Evolutionary conservation across 2,113 vertebrate species (phyloP).

Genomic region (Albula glossodonta): DNA sequence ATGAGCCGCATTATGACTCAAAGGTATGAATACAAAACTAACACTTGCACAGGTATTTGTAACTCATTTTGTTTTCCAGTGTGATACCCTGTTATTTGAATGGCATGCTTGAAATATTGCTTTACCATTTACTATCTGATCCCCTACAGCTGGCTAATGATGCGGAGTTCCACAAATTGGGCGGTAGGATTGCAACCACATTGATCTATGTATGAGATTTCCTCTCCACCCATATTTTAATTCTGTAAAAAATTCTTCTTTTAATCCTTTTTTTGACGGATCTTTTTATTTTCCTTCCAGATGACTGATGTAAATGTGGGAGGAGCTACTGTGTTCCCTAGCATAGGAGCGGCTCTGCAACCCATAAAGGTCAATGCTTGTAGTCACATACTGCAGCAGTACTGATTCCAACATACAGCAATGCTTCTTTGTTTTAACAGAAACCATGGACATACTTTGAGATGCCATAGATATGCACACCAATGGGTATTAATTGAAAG

Average conservation of each 20-base stretch:
- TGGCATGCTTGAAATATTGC: background rate
- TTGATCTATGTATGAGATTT: conserved; percentile 46
- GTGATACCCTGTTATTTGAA: background rate
- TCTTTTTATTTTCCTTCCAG: conserved; percentile 49
- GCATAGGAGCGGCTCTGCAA: conserved; percentile 79
- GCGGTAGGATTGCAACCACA: conserved; percentile 47
- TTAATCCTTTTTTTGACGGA: background rate
- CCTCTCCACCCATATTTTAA: background rate
- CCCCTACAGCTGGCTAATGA: conserved; percentile 32
- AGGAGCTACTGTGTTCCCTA: conserved; percentile 83
- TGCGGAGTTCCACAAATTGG: conserved; percentile 19
- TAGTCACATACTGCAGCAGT: background rate
- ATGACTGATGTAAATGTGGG: conserved; percentile 86
- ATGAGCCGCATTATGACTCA: conserved; percentile 52
- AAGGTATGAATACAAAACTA: conserved; percentile 24
- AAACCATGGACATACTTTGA: background rate
- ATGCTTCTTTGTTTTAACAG: background rate
- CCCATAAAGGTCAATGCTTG: conserved; percentile 75
- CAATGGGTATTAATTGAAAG: background rate
- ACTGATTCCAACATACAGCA: background rate
- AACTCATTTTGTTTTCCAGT: background rate
- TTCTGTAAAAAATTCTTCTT: background rate
- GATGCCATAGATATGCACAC: background rate
- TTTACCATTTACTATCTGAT: background rate
- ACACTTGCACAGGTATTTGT: background rate